Evolutionary conservation across 2,888 invertebrate species (phyloP).

Genomic region (Tuberolachnus salignus): DNA sequence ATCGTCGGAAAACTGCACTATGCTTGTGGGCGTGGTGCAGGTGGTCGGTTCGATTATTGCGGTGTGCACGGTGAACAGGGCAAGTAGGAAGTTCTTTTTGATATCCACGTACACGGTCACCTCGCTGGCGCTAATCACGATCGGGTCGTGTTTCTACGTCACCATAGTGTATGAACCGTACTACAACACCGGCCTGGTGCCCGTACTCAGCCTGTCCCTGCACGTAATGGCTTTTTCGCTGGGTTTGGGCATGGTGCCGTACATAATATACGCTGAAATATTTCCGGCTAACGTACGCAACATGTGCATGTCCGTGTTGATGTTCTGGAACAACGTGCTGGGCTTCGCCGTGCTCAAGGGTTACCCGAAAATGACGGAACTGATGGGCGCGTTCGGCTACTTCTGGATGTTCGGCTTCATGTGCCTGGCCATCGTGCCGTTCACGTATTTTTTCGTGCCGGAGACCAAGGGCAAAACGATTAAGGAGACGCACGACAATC

Average conservation of each 20-base stretch:
- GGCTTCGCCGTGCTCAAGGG: conserved; percentile 63
- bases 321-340: conserved; percentile 64
- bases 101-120: conserved; percentile 63
- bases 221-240: conserved; percentile 64
- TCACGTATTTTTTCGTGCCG: conserved; percentile 63
- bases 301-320: conserved; percentile 64
- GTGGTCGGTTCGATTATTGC: conserved; percentile 61
- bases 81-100: conserved; percentile 64
- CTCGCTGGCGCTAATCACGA: conserved; percentile 60
- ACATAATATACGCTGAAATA: conserved; percentile 64
- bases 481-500: not conserved
- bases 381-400: conserved; percentile 62
- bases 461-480: conserved; percentile 62
- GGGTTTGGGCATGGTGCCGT: conserved; percentile 64
- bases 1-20: conserved; percentile 62
- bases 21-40: conserved; percentile 64
- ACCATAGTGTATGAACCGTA: conserved; percentile 34
- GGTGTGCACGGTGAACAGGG: conserved; percentile 62
- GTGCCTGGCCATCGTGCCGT: conserved; percentile 62
- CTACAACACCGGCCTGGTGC: conserved; percentile 62
- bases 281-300: conserved; percentile 64
- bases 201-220: conserved; percentile 63
- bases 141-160: conserved; percentile 61
- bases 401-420: conserved; percentile 64
- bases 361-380: conserved; percentile 62